A percentile compares a stretch with the other conserved stretches of the same genome.
Conservation (phyloP, 2,797 vertebrate species). For the Amblyraja radiata region DNA sequence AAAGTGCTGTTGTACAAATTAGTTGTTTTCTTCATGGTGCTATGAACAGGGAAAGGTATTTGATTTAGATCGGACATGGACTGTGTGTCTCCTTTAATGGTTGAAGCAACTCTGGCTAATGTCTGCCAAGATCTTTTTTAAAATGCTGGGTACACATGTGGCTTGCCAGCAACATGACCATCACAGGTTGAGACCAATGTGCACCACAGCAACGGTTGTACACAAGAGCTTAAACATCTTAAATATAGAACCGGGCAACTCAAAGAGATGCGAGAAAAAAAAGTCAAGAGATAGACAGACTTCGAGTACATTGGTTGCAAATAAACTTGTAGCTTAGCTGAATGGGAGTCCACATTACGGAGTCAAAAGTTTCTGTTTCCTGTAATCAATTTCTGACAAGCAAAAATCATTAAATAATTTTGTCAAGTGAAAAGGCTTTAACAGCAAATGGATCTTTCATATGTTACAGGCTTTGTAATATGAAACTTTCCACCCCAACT, state of each 20-base stretch:
- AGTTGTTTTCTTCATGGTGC: neutral
- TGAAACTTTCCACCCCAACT: neutral
- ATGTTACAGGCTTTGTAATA: neutral
- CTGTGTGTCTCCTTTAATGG: neutral
- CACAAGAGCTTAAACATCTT: neutral
- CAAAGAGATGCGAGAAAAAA: neutral
- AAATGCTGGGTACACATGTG: conserved; percentile 1
- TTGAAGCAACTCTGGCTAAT: neutral
- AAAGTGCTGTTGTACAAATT: neutral
- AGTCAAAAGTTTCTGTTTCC: neutral
- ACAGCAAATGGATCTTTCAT: no score
- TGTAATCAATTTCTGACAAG: neutral
- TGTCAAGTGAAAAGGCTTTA: neutral
- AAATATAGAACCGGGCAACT: neutral
- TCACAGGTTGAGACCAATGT: neutral
- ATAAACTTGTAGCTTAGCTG: neutral
- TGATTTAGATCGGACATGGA: neutral
- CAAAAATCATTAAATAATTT: neutral
- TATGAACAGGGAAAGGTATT: neutral
- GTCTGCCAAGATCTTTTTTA: neutral
- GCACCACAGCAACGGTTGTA: neutral
- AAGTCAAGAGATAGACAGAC: neutral
- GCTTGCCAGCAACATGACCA: neutral
- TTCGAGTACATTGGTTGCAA: neutral
- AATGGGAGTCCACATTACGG: neutral